Percentiles rank a stretch among this genome's conserved stretches.
Conservation (phyloP, 2,888 invertebrate species). For the Sarcophaga caerulescens region DNA sequence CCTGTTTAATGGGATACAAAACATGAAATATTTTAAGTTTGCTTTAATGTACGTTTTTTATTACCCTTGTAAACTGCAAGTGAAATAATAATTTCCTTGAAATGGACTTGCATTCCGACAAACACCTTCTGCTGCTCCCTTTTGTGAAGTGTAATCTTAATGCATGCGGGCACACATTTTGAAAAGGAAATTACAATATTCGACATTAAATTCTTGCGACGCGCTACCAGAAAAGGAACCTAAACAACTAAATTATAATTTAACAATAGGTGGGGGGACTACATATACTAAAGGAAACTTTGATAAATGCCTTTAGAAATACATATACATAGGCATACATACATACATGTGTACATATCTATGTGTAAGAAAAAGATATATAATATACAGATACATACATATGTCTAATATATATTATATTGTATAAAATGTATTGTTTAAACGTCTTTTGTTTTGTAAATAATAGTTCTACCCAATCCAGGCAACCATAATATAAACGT, state of each 20-base stretch:
- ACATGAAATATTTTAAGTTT: background rate
- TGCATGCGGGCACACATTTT: background rate
- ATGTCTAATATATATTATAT: conserved; percentile 69
- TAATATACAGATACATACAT: too few species aligned
- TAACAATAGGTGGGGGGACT: conserved; percentile 48
- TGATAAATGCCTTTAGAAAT: conserved; percentile 52
- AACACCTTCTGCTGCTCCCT: background rate
- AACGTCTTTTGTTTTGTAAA: conserved; percentile 61
- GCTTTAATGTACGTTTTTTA: too few species aligned
- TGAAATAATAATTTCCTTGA: background rate
- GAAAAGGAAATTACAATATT: conserved; percentile 36
- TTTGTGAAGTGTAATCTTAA: background rate
- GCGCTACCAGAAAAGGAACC: conserved; percentile 20
- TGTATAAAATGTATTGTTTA: conserved; percentile 59
- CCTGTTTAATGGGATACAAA: background rate
- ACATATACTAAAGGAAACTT: conserved; percentile 39
- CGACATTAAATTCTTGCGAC: conserved; percentile 42
- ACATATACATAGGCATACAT: background rate
- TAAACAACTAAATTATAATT: conserved; percentile 67
- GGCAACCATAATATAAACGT: conserved; percentile 11
- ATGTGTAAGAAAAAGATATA: conserved; percentile 24
- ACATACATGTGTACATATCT: background rate
- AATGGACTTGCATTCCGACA: background rate
- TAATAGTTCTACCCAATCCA: conserved; percentile 43
- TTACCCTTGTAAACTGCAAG: background rate